Base-by-base conservation (phyloP, 2,888 invertebrate species). In the Trissoscelio sp. region DNA sequence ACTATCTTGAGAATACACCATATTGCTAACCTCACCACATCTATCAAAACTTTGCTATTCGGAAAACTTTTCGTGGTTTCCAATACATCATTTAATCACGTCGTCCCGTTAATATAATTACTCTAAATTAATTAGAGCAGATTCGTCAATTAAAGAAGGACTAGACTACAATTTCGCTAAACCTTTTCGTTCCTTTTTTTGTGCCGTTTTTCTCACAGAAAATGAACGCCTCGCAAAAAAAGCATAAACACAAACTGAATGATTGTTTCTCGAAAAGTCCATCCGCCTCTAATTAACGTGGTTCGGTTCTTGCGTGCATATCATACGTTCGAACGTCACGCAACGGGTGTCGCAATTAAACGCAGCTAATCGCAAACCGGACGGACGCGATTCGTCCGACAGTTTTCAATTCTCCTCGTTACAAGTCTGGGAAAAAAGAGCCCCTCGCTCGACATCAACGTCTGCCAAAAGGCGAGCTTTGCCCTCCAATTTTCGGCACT, bases 311-410 rank as follows among this genome's bases (percentile, higher is more conserved):
- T n/a, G 72, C 64, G 79, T 79, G 66, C 78, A 58, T 66, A 72
- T 79, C 64, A 57, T 64, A 14, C 48, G 28, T 66, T 66, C 48
- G 39, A 58, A 58, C 75, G 66, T 77, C 75, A 77, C 72, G 81
- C 75, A 77, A 72, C 53, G 70, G 48, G 62, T 77, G 81, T 81
- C 75, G 66, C 60, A 81, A 81, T 77, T 81, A 81, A 81, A 81
- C 60, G 44, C 20, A 24, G 62, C 62, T 72, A 81, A 81, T 81
- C 77, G 58, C 39, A 77, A 48, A 31, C 53, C 57, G 46, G 34
- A 48, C 67, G 58, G 34, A 24, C 62, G 58, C 60, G 62, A 69
- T 46, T 53, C 69, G 51, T 74, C 80, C 62, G 57, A 70, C 81
- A 66, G 53, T 60, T 72, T 77, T 81, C 72, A 53, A 77, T 67